These are phyloP conservation scores for Azemiops feae DNA, from an alignment of 2,113 vertebrate species.

Conservation along the genomic window DNA sequence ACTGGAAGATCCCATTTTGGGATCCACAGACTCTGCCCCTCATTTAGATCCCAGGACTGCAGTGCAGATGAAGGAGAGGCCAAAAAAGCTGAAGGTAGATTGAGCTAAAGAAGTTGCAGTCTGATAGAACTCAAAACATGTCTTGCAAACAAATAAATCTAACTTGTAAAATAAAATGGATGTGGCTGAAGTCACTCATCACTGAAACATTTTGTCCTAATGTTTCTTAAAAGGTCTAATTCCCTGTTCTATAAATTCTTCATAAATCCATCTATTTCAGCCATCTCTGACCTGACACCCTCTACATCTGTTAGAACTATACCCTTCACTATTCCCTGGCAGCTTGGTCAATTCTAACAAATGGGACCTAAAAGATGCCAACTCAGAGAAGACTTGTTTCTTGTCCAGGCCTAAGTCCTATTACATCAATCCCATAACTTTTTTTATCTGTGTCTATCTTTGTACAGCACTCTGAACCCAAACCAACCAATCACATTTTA, in stretches of 20 bases:
- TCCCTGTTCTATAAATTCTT: not conserved
- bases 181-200: not conserved
- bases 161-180: not conserved
- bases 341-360: not conserved
- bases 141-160: not conserved
- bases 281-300: not conserved
- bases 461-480: not conserved
- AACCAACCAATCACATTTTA: not conserved
- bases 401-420: not conserved
- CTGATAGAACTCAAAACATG: not conserved
- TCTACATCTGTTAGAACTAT: not conserved
- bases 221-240: not conserved
- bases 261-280: not conserved
- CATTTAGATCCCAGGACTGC: not conserved
- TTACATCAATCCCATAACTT: not conserved
- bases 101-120: not conserved
- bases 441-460: not conserved
- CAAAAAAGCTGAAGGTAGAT: not conserved
- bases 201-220: not conserved
- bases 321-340: not conserved
- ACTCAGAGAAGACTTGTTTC: not conserved
- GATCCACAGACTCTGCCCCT: not conserved
- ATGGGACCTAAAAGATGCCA: not conserved
- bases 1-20: not conserved
- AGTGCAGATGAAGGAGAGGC: not conserved